Base-by-base conservation (phyloP, 2,113 vertebrate species). In the Reinhardtius hippoglossoides region DNA sequence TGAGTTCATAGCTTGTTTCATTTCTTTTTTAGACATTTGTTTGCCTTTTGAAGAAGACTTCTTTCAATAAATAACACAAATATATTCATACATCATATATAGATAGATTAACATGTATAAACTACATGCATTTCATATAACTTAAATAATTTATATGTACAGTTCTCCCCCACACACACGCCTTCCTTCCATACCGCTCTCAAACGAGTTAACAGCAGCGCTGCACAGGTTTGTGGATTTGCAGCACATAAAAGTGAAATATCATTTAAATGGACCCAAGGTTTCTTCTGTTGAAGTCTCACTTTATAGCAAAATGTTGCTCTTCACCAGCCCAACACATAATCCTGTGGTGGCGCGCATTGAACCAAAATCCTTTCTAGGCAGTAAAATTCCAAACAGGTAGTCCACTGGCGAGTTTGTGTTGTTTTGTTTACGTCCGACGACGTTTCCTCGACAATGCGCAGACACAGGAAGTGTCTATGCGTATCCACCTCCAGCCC, bases 111-210 rank as follows among this genome's bases (percentile, higher is more conserved):
- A 96, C 96, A 98, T 97, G 97, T 97, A 96, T 96, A 95, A 96
- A 96, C 96, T 97, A 98, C 97, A 98, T 97, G 97, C 96, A 96
- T 96, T 97, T 97, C 92, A 94, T 97, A 98, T 99, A 99, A 99
- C 96, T 99, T 99, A 99, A 98, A 96, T 97, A 98, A 99, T 96
- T 99, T 98, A 99, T 98, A 97, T 96, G 91, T 95, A 94, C 93
- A 95, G 76, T 81, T 59, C 46, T 74, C 66, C 71, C 67, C 63
- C 78, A 61, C 66, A 31, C 66, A 26, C 66, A 26, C 40, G 56
- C 76, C 52, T 63, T 55, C 81, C 54, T 35, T 46, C 57, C 64
- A 44, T 31, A 13, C 67, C 54, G 42, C 52, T 69, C 85, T 74
- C n/a, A 46, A 21, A 10, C 1, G 10, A 77, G 84, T 84, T 71